Base-by-base conservation (phyloP, 1,140 invertebrate genomes). In the Drosophila simulans region DNA sequence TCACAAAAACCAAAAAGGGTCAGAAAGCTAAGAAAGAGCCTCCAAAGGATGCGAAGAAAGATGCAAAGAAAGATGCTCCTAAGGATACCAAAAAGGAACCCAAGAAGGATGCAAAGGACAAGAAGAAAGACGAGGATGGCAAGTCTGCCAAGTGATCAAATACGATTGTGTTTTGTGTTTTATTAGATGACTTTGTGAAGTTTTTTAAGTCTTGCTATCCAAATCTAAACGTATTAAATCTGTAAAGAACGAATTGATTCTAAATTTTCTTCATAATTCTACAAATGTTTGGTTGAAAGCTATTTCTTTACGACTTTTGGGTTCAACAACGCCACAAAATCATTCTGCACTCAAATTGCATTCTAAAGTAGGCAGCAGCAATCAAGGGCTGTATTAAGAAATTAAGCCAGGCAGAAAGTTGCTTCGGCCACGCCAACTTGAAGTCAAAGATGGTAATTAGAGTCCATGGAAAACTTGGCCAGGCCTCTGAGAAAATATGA, bases 371-470 rank as follows among this genome's bases (percentile, higher is more conserved):
- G 53, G 46, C 62, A 54, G 55, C 43, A 59, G 54, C 68, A 64
- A 63, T 68, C 53, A 40, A 60, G 42, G 27, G 46, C 45, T 51
- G 70, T 84, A 84, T 83, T 83, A 83, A 83, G 80, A 83, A 76
- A 84, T 83, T 84, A 84, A 65, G 4, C 65, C 57, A 63, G 56
- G 57, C 60, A 66, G 72, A 79, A 83, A 76, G 57, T 70, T 71
- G 63, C 27, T 37, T 48, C 39, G 34, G 46, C 46, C 74, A 65
- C 59, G 59, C 70, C 60, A 70, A 62, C 59, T 72, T 51, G 27
- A 72, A 53, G 65, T 70, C 70, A 55, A 63, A 76, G 63, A 71
- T 66, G 57, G 80, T 84, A 84, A 84, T 84, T 84, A 84, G 71
- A 80, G 70, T 69, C 65, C 53, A 84, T 68, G 80, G 59, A 71